Percentiles rank a stretch among this genome's conserved stretches.
Conservation (phyloP, 2,113 vertebrate species). For the Anolis carolinensis region DNA sequence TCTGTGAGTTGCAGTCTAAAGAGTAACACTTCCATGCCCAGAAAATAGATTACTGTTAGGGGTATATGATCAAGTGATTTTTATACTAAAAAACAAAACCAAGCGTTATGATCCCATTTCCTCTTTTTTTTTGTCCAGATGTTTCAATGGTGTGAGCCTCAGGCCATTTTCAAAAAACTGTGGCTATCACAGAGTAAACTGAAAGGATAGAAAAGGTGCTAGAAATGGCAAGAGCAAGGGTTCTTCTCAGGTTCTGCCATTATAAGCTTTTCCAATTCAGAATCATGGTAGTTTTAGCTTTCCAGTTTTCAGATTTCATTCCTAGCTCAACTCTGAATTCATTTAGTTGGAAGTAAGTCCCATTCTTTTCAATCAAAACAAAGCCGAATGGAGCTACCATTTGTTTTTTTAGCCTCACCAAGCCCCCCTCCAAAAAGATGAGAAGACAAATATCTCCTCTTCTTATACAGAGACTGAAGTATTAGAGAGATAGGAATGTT, state of each 20-base stretch:
- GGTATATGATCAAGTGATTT: neutral
- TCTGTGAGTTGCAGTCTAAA: too few species aligned
- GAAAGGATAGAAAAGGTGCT: neutral
- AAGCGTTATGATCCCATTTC: neutral
- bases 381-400: neutral
- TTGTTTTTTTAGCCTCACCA: neutral
- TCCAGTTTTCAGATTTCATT: neutral
- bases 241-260: neutral
- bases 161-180: neutral
- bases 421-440: neutral
- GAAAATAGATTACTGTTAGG: neutral
- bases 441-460: neutral
- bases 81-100: neutral
- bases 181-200: neutral
- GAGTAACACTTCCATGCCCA: too few species aligned
- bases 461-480: neutral
- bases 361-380: neutral
- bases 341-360: too few species aligned
- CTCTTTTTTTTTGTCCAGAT: neutral
- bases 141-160: neutral
- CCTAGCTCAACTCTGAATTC: neutral
- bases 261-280: neutral
- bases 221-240: neutral
- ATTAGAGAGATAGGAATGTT: neutral
- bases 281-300: neutral